Evolutionary conservation across 1,140 invertebrate species (phyloP).

Genomic region (Drosophila nebulosa): DNA sequence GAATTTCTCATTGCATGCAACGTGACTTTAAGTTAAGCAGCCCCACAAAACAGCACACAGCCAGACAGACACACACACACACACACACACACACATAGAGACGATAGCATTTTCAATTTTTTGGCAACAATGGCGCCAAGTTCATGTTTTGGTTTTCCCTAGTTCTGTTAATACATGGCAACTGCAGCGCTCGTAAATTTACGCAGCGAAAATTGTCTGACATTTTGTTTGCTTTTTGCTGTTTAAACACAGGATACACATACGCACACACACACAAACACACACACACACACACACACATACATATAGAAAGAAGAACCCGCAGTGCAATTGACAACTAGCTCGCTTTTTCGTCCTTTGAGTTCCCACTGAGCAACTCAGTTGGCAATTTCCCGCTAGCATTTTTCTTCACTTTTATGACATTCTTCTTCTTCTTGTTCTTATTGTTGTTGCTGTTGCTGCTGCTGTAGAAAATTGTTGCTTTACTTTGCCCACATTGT

Average conservation of each 20-base stretch:
- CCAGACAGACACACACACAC: neutral
- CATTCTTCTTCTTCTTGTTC: constrained; percentile 31
- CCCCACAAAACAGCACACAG: neutral
- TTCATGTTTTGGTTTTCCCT: constrained; percentile 13
- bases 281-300: constrained; percentile 6
- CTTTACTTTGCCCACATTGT: neutral
- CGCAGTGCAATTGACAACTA: constrained; percentile 62
- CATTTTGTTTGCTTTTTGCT: constrained; percentile 39
- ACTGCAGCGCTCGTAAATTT: constrained; percentile 66
- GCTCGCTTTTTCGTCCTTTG: constrained; percentile 27
- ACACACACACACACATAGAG: neutral
- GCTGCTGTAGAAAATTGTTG: constrained; percentile 29
- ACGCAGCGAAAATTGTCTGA: constrained; percentile 40
- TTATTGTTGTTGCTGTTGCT: constrained; percentile 18
- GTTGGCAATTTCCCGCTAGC: constrained; percentile 48
- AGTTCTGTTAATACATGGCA: constrained; percentile 66
- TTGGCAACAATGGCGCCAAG: constrained; percentile 9
- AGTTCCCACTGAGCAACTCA: constrained; percentile 41
- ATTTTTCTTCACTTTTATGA: constrained; percentile 59
- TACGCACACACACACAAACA: constrained; percentile 13
- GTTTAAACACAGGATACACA: constrained; percentile 31
- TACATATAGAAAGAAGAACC: neutral
- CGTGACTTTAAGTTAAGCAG: constrained; percentile 51
- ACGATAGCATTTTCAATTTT: constrained; percentile 2
- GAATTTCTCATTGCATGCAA: constrained; percentile 67